Evolutionary conservation across 1,140 invertebrate genomes (phyloP), one percentile per base, ranked within the genome.

Genomic region (Dryas iulia): DNA sequence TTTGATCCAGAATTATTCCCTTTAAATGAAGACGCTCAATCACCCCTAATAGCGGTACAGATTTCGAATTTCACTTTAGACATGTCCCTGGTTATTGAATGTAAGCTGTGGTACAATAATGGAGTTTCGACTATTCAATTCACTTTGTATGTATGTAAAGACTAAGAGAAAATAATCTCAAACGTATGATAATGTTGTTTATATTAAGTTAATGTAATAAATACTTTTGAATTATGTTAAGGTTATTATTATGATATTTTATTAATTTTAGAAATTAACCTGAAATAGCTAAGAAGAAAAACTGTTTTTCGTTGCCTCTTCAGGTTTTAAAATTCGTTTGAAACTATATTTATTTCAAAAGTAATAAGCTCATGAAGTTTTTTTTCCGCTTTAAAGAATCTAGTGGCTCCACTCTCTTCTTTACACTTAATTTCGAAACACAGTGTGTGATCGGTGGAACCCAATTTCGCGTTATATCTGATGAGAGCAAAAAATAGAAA

Each of bases 11-110:
- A 31, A 5, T 18, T 74, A 3, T 91, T 81, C 64, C 84, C 86
- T 3, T 54, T 87, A 26, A 67, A 74, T 25, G 73, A 78, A 61
- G 24, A 64, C 28, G 65, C 25, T 10, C 56, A 66, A 21, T 76
- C 82, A 11, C 87, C 84, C 1, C 57, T 91, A 18, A 69, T 89
- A 14, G 87, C 84, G 8, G 56, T 91, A 54, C 86, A 89, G 65
- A 76, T 91, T 47, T 79, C 81, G 1, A 69, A 85, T 56, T 89
- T 89, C 54, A 83, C 87, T 1, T 61, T 79, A n/a, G 86, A 84
- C 8, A 61, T 87, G 25, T 87, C 89, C 1, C 54, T 91, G 21
- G 77, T 78, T 4, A 53, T 91, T 28, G 65, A 89, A 59, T 91
- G 89, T 56, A 87, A 81, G 33, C 68, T 91, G 14, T 91, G 82